Percentiles rank a stretch among this genome's conserved stretches.
phyloP scores from a whole-genome alignment of 2,113 vertebrate genomes.

The Takifugu bimaculatus region DNA sequence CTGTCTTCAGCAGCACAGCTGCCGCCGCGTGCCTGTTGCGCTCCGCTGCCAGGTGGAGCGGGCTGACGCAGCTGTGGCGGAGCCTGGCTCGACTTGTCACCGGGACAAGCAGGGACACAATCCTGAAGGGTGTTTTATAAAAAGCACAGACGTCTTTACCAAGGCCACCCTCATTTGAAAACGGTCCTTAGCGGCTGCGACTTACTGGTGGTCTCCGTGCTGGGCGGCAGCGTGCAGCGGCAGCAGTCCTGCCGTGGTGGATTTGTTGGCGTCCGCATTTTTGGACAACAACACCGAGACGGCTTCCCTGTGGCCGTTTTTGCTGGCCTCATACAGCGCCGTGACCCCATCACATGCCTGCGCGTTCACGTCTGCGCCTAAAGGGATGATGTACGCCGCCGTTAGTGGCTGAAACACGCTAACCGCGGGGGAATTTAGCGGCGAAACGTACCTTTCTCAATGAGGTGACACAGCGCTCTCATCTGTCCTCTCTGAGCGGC shows the following conservation, averaged over 20 bases:
- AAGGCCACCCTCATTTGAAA: neutral
- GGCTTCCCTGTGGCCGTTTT: slow-evolving; percentile 78
- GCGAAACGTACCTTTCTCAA: slow-evolving; percentile 64
- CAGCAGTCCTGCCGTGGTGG: slow-evolving; percentile 81
- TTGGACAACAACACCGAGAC: slow-evolving; percentile 83
- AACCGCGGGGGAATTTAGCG: neutral
- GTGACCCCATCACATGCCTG: slow-evolving; percentile 86
- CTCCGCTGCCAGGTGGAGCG: slow-evolving; percentile 88
- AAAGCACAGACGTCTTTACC: neutral
- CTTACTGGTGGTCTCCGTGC: slow-evolving; percentile 87
- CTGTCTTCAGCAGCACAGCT: slow-evolving; percentile 82
- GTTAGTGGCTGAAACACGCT: neutral
- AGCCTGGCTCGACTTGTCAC: slow-evolving; percentile 86
- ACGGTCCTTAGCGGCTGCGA: slow-evolving; percentile 2
- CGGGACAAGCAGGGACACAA: slow-evolving; percentile 84
- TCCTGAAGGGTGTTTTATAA: slow-evolving; percentile 70
- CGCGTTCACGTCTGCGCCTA: slow-evolving; percentile 90
- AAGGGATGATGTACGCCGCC: slow-evolving; percentile 10
- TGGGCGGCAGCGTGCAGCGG: slow-evolving; percentile 89
- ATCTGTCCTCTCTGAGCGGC: slow-evolving; percentile 87
- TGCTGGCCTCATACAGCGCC: slow-evolving; percentile 87
- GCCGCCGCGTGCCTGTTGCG: slow-evolving; percentile 79
- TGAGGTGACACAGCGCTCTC: slow-evolving; percentile 81
- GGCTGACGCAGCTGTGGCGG: slow-evolving; percentile 86
- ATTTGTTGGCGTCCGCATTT: slow-evolving; percentile 90